Evolutionary conservation across 2,888 invertebrate species (phyloP).

Genomic region (Allygus modestus): DNA sequence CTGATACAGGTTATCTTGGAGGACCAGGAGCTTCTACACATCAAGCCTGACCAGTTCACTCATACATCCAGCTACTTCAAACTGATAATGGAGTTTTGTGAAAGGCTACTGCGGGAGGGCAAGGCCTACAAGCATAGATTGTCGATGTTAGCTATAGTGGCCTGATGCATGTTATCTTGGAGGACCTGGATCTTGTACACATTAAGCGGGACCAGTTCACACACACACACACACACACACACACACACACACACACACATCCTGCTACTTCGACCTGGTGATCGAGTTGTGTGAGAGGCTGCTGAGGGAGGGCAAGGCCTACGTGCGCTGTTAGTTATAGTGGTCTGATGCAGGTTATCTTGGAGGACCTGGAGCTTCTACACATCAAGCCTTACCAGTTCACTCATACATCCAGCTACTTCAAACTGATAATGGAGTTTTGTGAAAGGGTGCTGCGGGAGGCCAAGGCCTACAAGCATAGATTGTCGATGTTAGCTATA

Average conservation of each 20-base stretch:
- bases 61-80: no score
- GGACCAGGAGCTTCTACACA: no score
- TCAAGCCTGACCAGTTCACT: no score
- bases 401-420: conserved; percentile 98
- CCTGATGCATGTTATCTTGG: conserved; percentile 86
- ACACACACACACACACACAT: no score
- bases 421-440: conserved; percentile 92
- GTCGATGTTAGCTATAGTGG: no score
- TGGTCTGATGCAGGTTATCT: conserved; percentile 81
- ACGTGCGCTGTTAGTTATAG: conserved; percentile 82
- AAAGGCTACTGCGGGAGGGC: no score
- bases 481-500: no score
- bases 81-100: no score
- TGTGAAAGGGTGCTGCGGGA: conserved; percentile 93
- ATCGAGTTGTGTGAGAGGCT: conserved; percentile 91
- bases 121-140: no score
- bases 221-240: conserved; percentile 98
- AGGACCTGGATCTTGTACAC: conserved; percentile 94
- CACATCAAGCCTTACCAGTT: conserved; percentile 95
- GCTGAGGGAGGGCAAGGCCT: conserved; percentile 93
- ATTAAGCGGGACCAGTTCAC: conserved; percentile 96
- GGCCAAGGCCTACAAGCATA: conserved; percentile 95
- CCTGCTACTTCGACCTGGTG: conserved; percentile 97
- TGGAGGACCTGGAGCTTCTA: conserved; percentile 94
- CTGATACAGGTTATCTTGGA: no score